phyloP scores from a whole-genome alignment of 2,113 vertebrate species.

The Ictidomys tridecemlineatus region DNA sequence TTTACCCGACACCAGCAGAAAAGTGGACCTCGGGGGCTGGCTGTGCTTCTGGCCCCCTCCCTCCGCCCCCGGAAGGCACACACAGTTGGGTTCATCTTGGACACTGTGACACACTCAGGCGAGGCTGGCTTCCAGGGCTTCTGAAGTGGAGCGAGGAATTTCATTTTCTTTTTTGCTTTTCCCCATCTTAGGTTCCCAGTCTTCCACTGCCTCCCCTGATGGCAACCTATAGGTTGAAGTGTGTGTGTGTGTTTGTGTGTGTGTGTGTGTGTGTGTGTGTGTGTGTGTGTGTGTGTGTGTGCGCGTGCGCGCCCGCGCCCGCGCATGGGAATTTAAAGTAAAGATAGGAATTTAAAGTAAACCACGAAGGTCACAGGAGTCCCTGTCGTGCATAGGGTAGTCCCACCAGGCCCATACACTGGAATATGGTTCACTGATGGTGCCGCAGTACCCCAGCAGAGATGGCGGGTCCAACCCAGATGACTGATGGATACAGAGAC shows the following conservation, averaged over 20 bases:
- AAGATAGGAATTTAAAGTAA: conserved; percentile 79
- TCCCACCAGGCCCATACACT: conserved; percentile 28
- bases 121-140: conserved; percentile 64
- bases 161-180: conserved; percentile 64
- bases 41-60: conserved; percentile 65
- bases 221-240: conserved; percentile 67
- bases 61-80: background rate
- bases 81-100: background rate
- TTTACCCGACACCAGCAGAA: conserved; percentile 87
- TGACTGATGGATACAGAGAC: background rate
- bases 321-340: no score
- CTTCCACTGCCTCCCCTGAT: conserved; percentile 65
- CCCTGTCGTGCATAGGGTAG: background rate
- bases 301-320: no score
- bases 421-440: no score
- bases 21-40: conserved; percentile 75
- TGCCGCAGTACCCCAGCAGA: no score
- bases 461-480: no score
- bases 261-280: background rate
- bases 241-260: no score
- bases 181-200: conserved; percentile 59
- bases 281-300: no score
- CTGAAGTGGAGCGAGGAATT: conserved; percentile 63
- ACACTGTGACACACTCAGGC: conserved; percentile 45
- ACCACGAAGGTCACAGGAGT: conserved; percentile 66